Conservation (phyloP, 2,113 vertebrate genomes). For the Brachionichthys hirsutus region DNA sequence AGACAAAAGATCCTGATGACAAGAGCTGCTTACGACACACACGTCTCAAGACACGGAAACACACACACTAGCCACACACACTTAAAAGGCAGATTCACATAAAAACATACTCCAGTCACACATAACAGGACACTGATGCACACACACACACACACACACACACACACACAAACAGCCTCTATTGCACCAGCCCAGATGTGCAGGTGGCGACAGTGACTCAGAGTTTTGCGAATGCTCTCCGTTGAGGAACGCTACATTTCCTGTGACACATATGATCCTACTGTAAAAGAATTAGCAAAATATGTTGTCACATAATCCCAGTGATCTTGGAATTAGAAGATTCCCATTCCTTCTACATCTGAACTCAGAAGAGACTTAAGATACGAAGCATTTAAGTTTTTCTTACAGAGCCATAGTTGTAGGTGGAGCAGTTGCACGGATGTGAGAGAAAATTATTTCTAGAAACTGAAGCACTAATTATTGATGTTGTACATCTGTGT, state of each 20-base stretch:
- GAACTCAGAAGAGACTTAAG: conserved; percentile 36
- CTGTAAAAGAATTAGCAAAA: conserved; percentile 50
- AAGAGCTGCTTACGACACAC: conserved; percentile 65
- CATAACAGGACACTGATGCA: too few species aligned
- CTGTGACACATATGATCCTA: conserved; percentile 32
- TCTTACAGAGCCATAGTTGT: conserved; percentile 10
- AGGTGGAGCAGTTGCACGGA: conserved; percentile 14
- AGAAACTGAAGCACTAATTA: too few species aligned
- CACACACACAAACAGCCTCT: conserved; percentile 6
- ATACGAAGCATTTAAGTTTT: conserved; percentile 30
- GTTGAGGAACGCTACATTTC: conserved; percentile 41
- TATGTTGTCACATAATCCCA: conserved; percentile 57
- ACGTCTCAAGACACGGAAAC: conserved; percentile 39
- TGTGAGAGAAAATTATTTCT: background rate
- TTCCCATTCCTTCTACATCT: background rate
- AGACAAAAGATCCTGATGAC: conserved; percentile 76
- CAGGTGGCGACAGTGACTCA: conserved; percentile 1
- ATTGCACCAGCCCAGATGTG: conserved; percentile 19
- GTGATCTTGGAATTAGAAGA: conserved; percentile 43
- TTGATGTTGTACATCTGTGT: too few species aligned
- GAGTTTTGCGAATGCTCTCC: conserved; percentile 26
- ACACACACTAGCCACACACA: conserved; percentile 31
- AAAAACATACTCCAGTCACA: conserved; percentile 7
- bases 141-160: conserved; percentile 17
- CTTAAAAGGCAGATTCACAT: conserved; percentile 24